A percentile compares a stretch with the other conserved stretches of the same genome.
These are phyloP conservation scores for Pedetes capensis DNA, from an alignment of 2,113 vertebrate genomes.

Conservation along the genomic window DNA sequence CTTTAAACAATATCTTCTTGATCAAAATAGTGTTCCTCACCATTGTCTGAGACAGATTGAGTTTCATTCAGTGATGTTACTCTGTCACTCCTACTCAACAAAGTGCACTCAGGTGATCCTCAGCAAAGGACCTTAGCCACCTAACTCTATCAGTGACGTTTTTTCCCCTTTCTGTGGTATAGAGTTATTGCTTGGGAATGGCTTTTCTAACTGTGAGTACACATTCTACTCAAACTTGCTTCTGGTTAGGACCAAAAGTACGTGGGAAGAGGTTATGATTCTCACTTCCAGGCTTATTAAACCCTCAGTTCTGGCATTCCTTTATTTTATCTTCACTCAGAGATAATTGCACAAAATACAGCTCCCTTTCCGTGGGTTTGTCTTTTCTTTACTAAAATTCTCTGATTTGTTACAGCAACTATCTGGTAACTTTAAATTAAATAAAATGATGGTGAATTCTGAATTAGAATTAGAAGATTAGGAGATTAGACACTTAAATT, in stretches of 20 bases:
- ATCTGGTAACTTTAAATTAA: not conserved
- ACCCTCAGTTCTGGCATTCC: not conserved
- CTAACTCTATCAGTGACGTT: too few species aligned
- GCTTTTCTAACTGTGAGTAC: not conserved
- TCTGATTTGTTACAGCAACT: not conserved
- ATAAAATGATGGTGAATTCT: not conserved
- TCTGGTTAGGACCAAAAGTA: not conserved
- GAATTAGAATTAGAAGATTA: too few species aligned
- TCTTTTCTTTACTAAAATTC: not conserved
- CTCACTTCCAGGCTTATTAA: not conserved
- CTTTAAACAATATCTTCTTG: not conserved
- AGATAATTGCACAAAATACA: not conserved
- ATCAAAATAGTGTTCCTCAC: not conserved
- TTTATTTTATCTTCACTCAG: not conserved
- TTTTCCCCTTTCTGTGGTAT: not conserved
- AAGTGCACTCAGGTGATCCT: not conserved
- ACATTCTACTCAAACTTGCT: not conserved
- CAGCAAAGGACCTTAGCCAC: not conserved
- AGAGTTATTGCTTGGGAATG: not conserved
- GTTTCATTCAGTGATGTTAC: not conserved
- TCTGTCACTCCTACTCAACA: not conserved
- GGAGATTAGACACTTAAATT: not conserved
- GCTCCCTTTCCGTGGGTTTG: not conserved
- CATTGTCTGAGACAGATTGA: not conserved
- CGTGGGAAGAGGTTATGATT: not conserved